Evolutionary conservation across 2,888 invertebrate genomes (phyloP), one percentile per base, ranked within the genome.

Genomic region (Stenoptilia bipunctidactyla): DNA sequence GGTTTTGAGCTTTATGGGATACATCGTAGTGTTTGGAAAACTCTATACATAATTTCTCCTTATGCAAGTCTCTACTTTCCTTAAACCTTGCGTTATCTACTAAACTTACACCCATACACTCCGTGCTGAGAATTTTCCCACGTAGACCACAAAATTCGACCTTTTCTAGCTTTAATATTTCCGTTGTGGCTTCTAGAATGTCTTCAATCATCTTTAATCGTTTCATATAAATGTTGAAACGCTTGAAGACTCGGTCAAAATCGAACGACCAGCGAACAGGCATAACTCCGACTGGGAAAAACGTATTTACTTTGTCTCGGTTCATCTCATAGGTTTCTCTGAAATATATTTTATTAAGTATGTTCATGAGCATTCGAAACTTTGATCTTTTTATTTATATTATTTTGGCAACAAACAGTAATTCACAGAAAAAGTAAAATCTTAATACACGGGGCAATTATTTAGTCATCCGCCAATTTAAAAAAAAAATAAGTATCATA

Each of bases 161-260:
- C 62, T 93, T 94, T 67, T 97, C 97, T 45, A 97, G 68, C 62
- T 95, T 96, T 35, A 89, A 73, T 66, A 94, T 94, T 63, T 97
- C 96, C 1, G 90, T 79, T 0, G 91, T 91, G 0, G 92, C 90
- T 34, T 89, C 87, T 48, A 96, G 88, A 47, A 97, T 86, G 1
- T 82, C 76, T 71, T 91, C 82, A 3, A 94, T 85, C 56, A 90
- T 84, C 38, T 76, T 70, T 1, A 94, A 69, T 8, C 93, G 82
- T 12, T 87, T 76, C 40, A 88, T 73, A 58, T 90, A 93, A 1
- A 83, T 61, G 41, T 89, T 85, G 41, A 90, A 85, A 4, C 93
- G 73, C 59, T 86, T 82, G 55, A 94, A 93, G 3, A 93, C 88
- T 12, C 88, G 85, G 35, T 89, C 85, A 3, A 89, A 87, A 54